Percentiles rank a stretch among this genome's conserved stretches.
These are phyloP conservation scores for Heliconius hortense DNA, from an alignment of 2,888 invertebrate genomes.

Conservation along the genomic window DNA sequence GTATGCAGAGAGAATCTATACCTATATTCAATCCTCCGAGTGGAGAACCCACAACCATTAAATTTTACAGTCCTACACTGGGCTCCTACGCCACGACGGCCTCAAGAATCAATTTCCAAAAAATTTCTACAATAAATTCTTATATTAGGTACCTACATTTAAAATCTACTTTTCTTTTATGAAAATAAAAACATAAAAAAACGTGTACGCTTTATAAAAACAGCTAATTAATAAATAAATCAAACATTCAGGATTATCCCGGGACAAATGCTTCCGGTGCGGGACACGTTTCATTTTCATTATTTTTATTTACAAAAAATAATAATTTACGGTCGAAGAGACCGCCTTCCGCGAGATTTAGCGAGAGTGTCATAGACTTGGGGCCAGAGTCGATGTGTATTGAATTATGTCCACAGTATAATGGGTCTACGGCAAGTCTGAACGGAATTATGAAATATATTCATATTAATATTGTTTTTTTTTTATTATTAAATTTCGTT, in stretches of 20 bases:
- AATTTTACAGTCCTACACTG: neutral
- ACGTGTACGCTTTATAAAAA: constrained; percentile 16
- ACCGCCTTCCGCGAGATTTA: constrained; percentile 81
- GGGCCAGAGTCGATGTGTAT: constrained; percentile 68
- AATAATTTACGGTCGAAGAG: constrained; percentile 74
- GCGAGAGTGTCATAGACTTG: constrained; percentile 78
- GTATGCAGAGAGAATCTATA: too few species aligned
- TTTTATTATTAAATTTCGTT: constrained; percentile 54
- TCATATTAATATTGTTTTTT: constrained; percentile 54
- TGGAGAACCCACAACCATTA: neutral
- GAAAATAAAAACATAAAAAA: neutral
- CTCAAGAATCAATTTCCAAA: neutral
- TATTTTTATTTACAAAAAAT: constrained; percentile 77
- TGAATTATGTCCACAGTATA: constrained; percentile 75
- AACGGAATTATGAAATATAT: constrained; percentile 64
- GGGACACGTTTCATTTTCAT: constrained; percentile 74
- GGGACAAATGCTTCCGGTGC: constrained; percentile 79
- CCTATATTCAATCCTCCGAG: neutral
- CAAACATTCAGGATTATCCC: constrained; percentile 73
- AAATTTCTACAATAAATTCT: too few species aligned
- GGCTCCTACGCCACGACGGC: neutral
- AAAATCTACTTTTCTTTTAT: neutral
- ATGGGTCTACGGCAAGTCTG: constrained; percentile 58
- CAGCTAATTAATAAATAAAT: constrained; percentile 79
- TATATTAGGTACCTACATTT: too few species aligned